Percentiles rank a stretch among this genome's conserved stretches.
These are phyloP conservation scores for Papilio glaucus DNA, from an alignment of 1,140 invertebrate species.

Conservation along the genomic window DNA sequence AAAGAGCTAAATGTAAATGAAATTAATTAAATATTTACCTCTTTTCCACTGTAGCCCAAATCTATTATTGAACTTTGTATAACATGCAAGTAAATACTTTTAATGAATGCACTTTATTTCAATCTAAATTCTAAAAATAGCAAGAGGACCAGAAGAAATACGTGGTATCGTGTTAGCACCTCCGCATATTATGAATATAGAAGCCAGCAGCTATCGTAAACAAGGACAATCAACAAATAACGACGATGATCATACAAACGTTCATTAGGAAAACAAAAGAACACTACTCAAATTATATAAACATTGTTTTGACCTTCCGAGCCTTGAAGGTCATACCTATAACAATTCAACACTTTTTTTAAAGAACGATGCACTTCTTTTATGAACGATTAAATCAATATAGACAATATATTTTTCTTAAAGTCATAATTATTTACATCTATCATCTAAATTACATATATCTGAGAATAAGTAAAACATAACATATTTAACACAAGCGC, in stretches of 20 bases:
- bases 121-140: conserved; percentile 54
- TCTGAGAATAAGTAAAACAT: background rate
- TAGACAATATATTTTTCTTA: background rate
- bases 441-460: background rate
- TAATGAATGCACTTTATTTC: conserved; percentile 17
- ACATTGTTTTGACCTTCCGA: conserved; percentile 70
- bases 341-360: conserved; percentile 28
- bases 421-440: background rate
- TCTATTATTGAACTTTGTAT: background rate
- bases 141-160: conserved; percentile 40
- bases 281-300: conserved; percentile 68
- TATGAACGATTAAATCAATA: conserved; percentile 1
- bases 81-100: conserved; percentile 8
- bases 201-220: conserved; percentile 43
- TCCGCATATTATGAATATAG: conserved; percentile 49
- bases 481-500: background rate
- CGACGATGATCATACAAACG: conserved; percentile 47
- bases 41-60: background rate
- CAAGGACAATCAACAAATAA: conserved; percentile 51
- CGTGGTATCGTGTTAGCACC: conserved; percentile 46
- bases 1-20: background rate
- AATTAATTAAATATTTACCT: background rate
- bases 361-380: background rate
- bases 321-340: conserved; percentile 62
- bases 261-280: conserved; percentile 54